Conservation (phyloP, 2,888 invertebrate species). For the Amblyjoppa proteus region DNA sequence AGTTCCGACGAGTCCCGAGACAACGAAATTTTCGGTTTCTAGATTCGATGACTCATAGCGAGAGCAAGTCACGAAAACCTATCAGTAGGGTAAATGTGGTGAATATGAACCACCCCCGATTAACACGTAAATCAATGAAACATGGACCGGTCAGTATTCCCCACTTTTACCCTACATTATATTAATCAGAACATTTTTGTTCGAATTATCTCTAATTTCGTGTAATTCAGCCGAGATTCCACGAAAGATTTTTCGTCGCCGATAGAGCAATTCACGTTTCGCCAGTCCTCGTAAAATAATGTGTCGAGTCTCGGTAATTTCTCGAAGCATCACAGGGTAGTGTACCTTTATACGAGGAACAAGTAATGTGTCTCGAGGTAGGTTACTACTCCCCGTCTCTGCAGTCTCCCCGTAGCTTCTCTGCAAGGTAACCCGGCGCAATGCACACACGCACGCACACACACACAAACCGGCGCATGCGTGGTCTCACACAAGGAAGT, state of each 20-base stretch:
- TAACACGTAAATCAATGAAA: no score
- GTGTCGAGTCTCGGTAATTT: not conserved
- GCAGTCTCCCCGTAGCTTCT: not conserved
- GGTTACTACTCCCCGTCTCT: not conserved
- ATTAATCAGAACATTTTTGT: no score
- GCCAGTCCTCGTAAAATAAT: not conserved
- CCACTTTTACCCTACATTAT: no score
- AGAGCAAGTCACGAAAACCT: no score
- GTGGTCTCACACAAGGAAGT: conserved; percentile 68
- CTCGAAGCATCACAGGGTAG: conserved; percentile 17
- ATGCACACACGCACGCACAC: not conserved
- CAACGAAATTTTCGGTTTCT: no score
- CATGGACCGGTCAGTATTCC: no score
- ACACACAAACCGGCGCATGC: conserved; percentile 50
- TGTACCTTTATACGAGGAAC: conserved; percentile 22
- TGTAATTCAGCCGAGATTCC: conserved; percentile 4
- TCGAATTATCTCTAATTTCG: not conserved
- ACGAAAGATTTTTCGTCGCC: conserved; percentile 9
- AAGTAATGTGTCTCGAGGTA: conserved; percentile 38
- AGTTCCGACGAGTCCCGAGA: no score
- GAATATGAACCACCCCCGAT: no score
- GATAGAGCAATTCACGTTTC: conserved; percentile 10
- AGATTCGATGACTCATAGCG: no score
- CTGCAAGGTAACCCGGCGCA: conserved; percentile 9
- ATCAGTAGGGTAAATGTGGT: no score